Evolutionary conservation across 2,113 vertebrate genomes (phyloP).

Genomic region (Oreotragus oreotragus): DNA sequence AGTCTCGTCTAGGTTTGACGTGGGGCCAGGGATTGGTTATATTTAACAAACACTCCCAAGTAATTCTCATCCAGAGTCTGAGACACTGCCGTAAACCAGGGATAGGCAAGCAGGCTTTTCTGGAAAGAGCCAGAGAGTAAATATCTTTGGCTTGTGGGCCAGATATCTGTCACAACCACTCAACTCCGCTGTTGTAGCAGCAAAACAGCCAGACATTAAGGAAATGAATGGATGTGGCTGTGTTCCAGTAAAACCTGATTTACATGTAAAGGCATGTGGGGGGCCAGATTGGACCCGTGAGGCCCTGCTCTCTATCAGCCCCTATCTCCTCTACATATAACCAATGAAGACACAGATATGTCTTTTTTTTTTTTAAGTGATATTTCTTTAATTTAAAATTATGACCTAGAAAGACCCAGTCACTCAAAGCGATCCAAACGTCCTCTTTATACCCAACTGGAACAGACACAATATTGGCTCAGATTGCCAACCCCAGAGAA

Average conservation of each 20-base stretch:
- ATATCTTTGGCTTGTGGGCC: background rate
- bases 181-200: background rate
- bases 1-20: background rate
- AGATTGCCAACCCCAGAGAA: constrained; percentile 43
- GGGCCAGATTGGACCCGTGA: background rate
- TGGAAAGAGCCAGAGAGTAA: background rate
- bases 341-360: constrained; percentile 28
- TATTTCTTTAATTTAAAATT: constrained; percentile 71
- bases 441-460: background rate
- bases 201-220: background rate
- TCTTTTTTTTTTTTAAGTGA: background rate
- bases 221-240: background rate
- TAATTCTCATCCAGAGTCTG: background rate
- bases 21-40: background rate
- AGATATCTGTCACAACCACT: background rate
- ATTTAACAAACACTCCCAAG: background rate
- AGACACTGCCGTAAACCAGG: background rate
- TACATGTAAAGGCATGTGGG: background rate
- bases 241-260: constrained; percentile 38
- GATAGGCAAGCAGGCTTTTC: background rate
- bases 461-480: constrained; percentile 52
- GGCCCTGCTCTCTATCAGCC: background rate
- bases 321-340: background rate
- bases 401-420: constrained; percentile 49
- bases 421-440: constrained; percentile 5